These are phyloP conservation scores for Diachasma alloeum DNA, from an alignment of 1,140 invertebrate genomes.

Conservation along the genomic window DNA sequence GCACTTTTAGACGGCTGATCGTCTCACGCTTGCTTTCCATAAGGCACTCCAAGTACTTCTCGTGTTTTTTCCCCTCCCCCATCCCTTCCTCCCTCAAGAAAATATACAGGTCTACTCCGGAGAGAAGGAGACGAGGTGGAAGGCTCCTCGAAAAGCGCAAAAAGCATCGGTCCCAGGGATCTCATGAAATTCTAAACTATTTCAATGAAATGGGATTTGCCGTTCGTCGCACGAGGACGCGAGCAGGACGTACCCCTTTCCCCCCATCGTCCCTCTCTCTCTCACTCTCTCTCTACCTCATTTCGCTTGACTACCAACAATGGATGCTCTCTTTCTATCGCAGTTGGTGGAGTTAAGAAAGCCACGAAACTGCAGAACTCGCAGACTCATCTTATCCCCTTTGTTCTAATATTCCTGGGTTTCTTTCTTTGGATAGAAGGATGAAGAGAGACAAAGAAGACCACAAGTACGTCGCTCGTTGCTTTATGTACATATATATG, in stretches of 20 bases:
- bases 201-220: slow-evolving; percentile 54
- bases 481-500: background rate
- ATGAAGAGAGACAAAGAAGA: background rate
- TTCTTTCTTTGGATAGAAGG: slow-evolving; percentile 10
- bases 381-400: slow-evolving; percentile 9
- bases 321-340: background rate
- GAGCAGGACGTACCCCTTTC: background rate
- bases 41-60: background rate
- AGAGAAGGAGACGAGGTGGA: background rate
- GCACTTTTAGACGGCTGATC: slow-evolving; percentile 13
- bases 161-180: slow-evolving; percentile 19
- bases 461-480: background rate
- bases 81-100: background rate
- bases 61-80: background rate
- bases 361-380: slow-evolving; percentile 27
- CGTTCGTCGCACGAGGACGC: slow-evolving; percentile 35
- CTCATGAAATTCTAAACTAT: slow-evolving; percentile 57
- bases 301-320: slow-evolving; percentile 15
- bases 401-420: slow-evolving; percentile 9
- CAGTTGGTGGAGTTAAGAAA: slow-evolving; percentile 24
- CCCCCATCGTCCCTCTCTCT: background rate
- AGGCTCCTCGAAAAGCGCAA: slow-evolving; percentile 23
- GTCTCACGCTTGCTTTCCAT: slow-evolving; percentile 15
- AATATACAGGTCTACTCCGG: background rate
- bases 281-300: background rate